Conservation (phyloP, 2,888 invertebrate species). For the Octonoba sinensis region DNA sequence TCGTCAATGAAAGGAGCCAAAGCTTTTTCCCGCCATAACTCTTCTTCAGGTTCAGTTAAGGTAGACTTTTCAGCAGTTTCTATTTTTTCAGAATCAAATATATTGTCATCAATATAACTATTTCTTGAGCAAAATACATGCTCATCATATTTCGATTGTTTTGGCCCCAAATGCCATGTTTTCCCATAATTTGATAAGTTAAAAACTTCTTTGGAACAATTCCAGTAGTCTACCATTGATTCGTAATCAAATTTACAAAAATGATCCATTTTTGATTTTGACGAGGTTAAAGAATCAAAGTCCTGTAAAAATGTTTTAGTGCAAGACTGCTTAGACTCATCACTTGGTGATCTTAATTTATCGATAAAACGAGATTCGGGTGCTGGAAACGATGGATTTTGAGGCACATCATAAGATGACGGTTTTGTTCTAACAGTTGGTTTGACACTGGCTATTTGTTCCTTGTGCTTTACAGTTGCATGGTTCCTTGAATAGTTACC, state of each 20-base stretch:
- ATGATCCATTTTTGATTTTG: slow-evolving; percentile 7
- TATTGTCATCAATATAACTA: slow-evolving; percentile 50
- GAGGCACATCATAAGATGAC: not conserved
- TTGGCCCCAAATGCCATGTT: slow-evolving; percentile 49
- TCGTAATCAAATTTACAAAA: slow-evolving; percentile 7
- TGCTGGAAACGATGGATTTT: slow-evolving; percentile 15
- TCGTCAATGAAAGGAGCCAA: slow-evolving; percentile 56
- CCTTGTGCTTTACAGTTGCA: slow-evolving; percentile 44
- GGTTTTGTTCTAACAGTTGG: slow-evolving; percentile 32
- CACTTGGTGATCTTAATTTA: slow-evolving; percentile 12
- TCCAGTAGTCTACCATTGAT: slow-evolving; percentile 35
- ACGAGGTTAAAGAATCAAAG: slow-evolving; percentile 19
- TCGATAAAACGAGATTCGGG: slow-evolving; percentile 1
- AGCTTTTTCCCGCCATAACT: slow-evolving; percentile 55
- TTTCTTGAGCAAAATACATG: slow-evolving; percentile 48
- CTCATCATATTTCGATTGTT: slow-evolving; percentile 33
- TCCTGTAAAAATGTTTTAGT: slow-evolving; percentile 12
- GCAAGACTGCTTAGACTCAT: not conserved
- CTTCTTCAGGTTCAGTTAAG: slow-evolving; percentile 61
- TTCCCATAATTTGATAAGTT: slow-evolving; percentile 33
- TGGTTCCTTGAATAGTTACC: slow-evolving; percentile 8
- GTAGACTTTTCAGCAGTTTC: slow-evolving; percentile 65
- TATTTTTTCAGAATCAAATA: slow-evolving; percentile 39
- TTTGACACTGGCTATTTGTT: slow-evolving; percentile 55
- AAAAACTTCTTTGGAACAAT: slow-evolving; percentile 35